Conservation (phyloP, 2,797 vertebrate genomes). For the Molossus molossus region DNA sequence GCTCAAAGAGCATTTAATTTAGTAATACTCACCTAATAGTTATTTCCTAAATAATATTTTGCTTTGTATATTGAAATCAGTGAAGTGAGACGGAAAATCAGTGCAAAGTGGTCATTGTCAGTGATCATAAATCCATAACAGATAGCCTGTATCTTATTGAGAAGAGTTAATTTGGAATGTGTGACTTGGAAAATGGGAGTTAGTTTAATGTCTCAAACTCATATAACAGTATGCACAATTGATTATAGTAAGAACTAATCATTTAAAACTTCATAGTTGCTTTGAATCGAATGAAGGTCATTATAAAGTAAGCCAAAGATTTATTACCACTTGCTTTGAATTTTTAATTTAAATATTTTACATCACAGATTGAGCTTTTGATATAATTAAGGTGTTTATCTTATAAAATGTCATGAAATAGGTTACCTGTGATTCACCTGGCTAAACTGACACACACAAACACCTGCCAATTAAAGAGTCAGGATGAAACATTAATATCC, state of each 20-base stretch:
- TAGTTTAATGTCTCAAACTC: constrained; percentile 43
- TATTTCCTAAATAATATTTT: constrained; percentile 73
- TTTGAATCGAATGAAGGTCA: constrained; percentile 12
- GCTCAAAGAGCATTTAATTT: constrained; percentile 41
- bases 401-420: neutral
- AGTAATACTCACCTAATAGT: constrained; percentile 63
- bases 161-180: constrained; percentile 69
- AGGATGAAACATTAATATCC: neutral
- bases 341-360: constrained; percentile 28
- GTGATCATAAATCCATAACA: constrained; percentile 59
- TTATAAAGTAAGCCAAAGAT: neutral
- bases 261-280: constrained; percentile 15
- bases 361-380: neutral
- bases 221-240: constrained; percentile 34
- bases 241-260: constrained; percentile 20
- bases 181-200: neutral
- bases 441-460: neutral
- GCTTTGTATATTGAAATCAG: constrained; percentile 34
- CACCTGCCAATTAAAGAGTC: neutral
- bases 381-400: neutral
- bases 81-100: constrained; percentile 58
- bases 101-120: constrained; percentile 71
- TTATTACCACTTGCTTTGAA: constrained; percentile 2
- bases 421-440: neutral
- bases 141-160: constrained; percentile 22